A percentile compares a stretch with the other conserved stretches of the same genome.
phyloP scores from a whole-genome alignment of 2,113 vertebrate species.

The Caloenas nicobarica region DNA sequence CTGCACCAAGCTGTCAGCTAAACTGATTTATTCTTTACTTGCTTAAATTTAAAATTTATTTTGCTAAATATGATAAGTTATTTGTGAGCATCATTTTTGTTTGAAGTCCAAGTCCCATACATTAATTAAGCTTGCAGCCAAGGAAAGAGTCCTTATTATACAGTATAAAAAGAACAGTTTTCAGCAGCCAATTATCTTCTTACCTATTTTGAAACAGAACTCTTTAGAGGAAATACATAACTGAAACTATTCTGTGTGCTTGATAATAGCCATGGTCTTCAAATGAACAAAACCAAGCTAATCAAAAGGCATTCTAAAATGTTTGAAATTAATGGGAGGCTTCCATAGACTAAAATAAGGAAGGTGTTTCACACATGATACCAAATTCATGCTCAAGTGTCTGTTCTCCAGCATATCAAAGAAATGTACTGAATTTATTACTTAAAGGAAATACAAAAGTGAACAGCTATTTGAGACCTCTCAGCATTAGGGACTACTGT shows the following conservation, averaged over 20 bases:
- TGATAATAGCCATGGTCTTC: neutral
- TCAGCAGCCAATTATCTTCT: conserved; percentile 14
- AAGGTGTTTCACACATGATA: neutral
- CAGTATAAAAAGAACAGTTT: conserved; percentile 4
- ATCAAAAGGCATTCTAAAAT: neutral
- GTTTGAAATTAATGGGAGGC: neutral
- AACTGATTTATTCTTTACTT: conserved; percentile 5
- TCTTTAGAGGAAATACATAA: neutral
- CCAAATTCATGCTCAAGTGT: neutral
- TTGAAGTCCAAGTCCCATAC: conserved; percentile 26
- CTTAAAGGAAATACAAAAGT: neutral
- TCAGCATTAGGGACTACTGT: neutral
- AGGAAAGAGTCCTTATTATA: conserved; percentile 4
- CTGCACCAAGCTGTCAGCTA: conserved; percentile 12
- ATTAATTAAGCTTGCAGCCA: conserved; percentile 36
- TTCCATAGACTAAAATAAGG: neutral
- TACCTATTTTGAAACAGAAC: conserved; percentile 30
- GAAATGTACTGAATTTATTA: neutral
- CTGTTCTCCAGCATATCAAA: neutral
- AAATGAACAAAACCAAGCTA: neutral
- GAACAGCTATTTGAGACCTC: rapidly evolving
- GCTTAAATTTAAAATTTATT: conserved; percentile 1
- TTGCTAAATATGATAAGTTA: conserved; percentile 7
- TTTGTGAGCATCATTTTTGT: conserved; percentile 28
- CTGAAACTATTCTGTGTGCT: neutral